phyloP scores from a whole-genome alignment of 2,888 invertebrate genomes.

The Calliphora vomitoria region DNA sequence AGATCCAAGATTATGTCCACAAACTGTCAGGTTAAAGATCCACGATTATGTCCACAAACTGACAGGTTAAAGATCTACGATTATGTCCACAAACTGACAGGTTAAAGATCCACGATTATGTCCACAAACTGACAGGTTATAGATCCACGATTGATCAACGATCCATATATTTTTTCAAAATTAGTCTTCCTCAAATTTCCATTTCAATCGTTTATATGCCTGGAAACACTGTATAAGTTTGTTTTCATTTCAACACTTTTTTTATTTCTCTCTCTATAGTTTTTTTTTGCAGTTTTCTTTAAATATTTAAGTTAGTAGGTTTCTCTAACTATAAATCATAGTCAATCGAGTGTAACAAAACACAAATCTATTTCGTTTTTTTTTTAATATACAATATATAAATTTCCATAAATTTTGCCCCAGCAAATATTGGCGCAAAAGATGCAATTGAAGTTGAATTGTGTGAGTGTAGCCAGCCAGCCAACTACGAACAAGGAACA shows the following conservation, averaged over 20 bases:
- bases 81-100: too few species aligned
- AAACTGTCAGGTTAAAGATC: too few species aligned
- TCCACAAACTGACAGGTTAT: too few species aligned
- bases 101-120: too few species aligned
- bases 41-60: too few species aligned
- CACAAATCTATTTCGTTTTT: slow-evolving; percentile 32
- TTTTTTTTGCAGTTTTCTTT: slow-evolving; percentile 40
- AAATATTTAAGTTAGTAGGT: slow-evolving; percentile 69
- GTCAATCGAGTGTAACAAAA: slow-evolving; percentile 68
- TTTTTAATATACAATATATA: neutral
- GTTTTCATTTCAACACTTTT: slow-evolving; percentile 22
- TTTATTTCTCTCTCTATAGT: neutral
- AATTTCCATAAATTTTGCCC: slow-evolving; percentile 58
- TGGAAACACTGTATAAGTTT: slow-evolving; percentile 24
- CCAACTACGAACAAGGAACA: slow-evolving; percentile 29
- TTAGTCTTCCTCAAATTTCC: too few species aligned
- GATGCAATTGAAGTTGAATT: slow-evolving; percentile 1
- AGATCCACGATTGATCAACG: too few species aligned
- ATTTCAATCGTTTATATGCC: neutral
- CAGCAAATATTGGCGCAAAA: slow-evolving; percentile 50
- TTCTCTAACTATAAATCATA: slow-evolving; percentile 69
- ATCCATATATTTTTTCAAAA: too few species aligned
- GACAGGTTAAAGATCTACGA: too few species aligned
- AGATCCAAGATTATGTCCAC: too few species aligned
- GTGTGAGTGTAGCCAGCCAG: neutral